Base-by-base conservation (phyloP, 2,113 vertebrate species). In the Sakesphorus luctuosus region DNA sequence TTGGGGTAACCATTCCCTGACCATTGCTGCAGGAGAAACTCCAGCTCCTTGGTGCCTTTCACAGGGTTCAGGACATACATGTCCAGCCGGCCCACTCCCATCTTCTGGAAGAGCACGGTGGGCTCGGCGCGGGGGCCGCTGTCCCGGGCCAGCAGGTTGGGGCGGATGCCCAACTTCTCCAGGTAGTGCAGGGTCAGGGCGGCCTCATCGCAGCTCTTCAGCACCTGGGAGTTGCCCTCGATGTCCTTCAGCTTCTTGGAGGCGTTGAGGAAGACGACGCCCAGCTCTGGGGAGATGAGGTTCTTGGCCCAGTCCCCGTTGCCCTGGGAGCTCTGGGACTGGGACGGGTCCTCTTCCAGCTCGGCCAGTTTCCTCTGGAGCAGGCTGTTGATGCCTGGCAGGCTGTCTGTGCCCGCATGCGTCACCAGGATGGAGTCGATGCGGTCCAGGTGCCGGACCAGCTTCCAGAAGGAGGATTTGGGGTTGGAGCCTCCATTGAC, bases 51-150 rank as follows among this genome's bases (percentile, higher is more conserved):
- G 67, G 94, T 98, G 38, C 98, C 98, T 3, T 95, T 97, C 13
- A 98, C 97, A 0, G 99, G 99, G 92, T 99, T 99, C 31, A 99
- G 97, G 12, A 99, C 95, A 6, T 99, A 99, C 97, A 99, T 96
- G 94, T 99, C 99, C 87, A 99, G 69, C 5, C 99, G 97, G 10
- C 99, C 99, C 2, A 99, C 99, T 0, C 99, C 99, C 99, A 99
- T 99, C 97, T 99, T 99, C 77, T 99, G 98, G 77, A 99, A 99
- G 61, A 99, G 97, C 89, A 99, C 98, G 0, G 98, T 94, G 17
- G 99, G 99, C 81, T 99, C 98, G 0, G 98, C 93, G 7, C 58
- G 80, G 6, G 98, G 91, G 40, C 97, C 97, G 0, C 47, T 69
- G 3, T 96, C 89, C 2, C 99, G 97, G 36, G 92, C 97, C 71